Base-by-base conservation (phyloP, 2,797 vertebrate genomes). In the Streptopelia turtur region DNA sequence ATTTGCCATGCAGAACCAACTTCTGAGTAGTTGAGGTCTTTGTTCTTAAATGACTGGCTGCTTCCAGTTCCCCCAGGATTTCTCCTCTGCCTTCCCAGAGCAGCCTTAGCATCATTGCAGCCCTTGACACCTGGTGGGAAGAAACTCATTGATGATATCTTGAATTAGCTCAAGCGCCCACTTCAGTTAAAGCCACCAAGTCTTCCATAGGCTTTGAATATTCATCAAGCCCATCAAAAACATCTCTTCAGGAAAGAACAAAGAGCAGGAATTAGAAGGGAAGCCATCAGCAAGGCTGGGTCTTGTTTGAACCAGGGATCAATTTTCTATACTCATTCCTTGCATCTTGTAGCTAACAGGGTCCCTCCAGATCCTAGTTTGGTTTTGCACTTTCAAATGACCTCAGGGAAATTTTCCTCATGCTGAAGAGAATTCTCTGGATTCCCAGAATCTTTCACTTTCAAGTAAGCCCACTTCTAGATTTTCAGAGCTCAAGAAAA, bases 91-190 rank as follows among this genome's bases (percentile, higher is more conserved):
- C 64, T 43, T 27, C 28, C 3, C 11, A 72, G 52, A 79, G 50
- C 41, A 93, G 11, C 17, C 13, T 90, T 14, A 57, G 30, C 59
- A 86, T 25, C 22, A 6, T 2, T 87, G 78, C 33, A 70, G 33
- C 41, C 15, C 81, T 53, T 78, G 37, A 60, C 37, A 56, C 18
- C 22, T n/a, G 77, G 10, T 0, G 2, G 13, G 41, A 80, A 57
- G 45, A 75, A 78, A 18, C 5, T 66, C 2, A 0, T 31, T 47
- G 21, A 25, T 1, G 0, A 23, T 47, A 35, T 71, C 49, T 61
- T 57, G 37, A 76, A n/a, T 45, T 80, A 35, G 13, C 47, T 33
- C 10, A 37, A 41, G 17, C 2, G 1, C 63, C 25, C 27, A 5
- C 23, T 74, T 11, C 56, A 68, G 69, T 78, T 90, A 65, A 81